Evolutionary conservation across 2,888 invertebrate genomes (phyloP), one percentile per base, ranked within the genome.

Genomic region (Meteorus colon): DNA sequence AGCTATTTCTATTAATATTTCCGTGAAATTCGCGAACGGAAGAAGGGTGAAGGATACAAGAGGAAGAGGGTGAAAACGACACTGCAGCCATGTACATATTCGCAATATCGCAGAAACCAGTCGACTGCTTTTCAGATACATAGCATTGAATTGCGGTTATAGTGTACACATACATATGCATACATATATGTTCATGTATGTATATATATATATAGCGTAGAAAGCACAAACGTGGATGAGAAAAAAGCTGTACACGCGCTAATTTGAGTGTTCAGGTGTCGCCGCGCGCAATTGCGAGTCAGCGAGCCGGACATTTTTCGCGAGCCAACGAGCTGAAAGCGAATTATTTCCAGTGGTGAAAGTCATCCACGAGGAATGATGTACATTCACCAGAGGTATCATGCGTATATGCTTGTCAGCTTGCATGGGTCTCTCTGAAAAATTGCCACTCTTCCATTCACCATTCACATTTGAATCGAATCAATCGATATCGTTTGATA

Each of bases 341-440:
- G 83, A 87, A 86, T 87, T 85, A 86, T 82, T 81, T 84, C 81
- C 79, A 82, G 83, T 80, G 81, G 85, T 81, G 84, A 82, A 85
- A 85, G 81, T 81, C 77, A 78, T 76, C 75, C 68, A 73, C 63
- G 65, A 69, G 76, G 74, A 79, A 78, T 78, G 73, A 77, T 76
- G 74, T 76, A 84, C 84, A 63, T 73, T 78, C 19, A 45, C 63
- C 59, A 34, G 29, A 62, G 27, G 45, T 62, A 63, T 72, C 48
- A 48, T 48, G 51, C 29, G 19, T 29, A 19, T n/a, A 51, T n/a
- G 29, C n/a, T 16, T 19, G 63, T 34, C 41, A 65, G 4, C 19
- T 19, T n/a, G n/a, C 8, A 19, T 55, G 19, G 8, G n/a, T 16
- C 48, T 16, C 48, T 48, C n/a, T 55, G 8, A 55, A n/a, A 55